A percentile compares a stretch with the other conserved stretches of the same genome.
These are phyloP conservation scores for Hylia prasina DNA, from an alignment of 2,113 vertebrate species.

Conservation along the genomic window DNA sequence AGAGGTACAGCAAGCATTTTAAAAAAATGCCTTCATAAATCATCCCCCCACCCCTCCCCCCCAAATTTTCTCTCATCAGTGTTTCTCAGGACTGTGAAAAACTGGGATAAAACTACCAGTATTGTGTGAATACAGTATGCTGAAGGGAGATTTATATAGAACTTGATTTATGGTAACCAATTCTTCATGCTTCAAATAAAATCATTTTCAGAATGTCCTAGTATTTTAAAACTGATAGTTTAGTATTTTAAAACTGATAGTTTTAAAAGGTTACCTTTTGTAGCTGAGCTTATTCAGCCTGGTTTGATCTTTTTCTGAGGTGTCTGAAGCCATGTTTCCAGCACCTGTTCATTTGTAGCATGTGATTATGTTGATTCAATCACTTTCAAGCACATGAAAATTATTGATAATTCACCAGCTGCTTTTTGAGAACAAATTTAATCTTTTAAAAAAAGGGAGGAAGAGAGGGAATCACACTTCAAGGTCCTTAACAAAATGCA, in stretches of 20 bases:
- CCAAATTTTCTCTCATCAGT: neutral
- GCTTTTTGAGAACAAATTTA: neutral
- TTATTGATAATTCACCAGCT: constrained; percentile 37
- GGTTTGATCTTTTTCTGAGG: neutral
- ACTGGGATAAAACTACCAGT: neutral
- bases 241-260: neutral
- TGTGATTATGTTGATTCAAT: constrained; percentile 16
- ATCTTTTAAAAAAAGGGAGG: neutral
- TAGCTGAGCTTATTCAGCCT: neutral
- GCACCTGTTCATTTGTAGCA: constrained; percentile 19
- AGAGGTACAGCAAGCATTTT: neutral
- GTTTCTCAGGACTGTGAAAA: neutral
- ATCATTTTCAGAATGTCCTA: neutral
- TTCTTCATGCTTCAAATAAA: neutral
- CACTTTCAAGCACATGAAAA: neutral
- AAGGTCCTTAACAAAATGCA: neutral
- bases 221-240: neutral
- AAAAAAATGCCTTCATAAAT: neutral
- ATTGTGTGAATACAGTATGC: neutral
- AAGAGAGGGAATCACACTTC: neutral
- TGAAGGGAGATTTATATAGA: neutral
- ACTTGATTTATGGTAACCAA: neutral
- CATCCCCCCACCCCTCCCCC: fast-evolving
- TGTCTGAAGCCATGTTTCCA: neutral
- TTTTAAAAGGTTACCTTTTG: neutral